Conservation (phyloP, 2,888 invertebrate species). For the Pristionchus japonicus region DNA sequence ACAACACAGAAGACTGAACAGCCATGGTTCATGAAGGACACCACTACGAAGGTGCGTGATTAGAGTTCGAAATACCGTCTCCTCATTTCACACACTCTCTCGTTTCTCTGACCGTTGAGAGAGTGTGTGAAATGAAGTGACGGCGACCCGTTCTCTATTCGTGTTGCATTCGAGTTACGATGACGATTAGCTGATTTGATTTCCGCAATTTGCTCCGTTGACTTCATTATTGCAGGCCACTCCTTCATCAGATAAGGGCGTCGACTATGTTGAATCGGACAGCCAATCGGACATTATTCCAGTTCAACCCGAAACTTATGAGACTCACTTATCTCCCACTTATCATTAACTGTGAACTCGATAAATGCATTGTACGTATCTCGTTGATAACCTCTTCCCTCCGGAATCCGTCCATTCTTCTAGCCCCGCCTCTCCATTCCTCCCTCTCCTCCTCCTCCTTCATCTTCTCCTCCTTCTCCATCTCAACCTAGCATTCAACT, state of each 20-base stretch:
- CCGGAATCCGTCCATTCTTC: background rate
- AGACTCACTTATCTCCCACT: no score
- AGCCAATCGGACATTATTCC: background rate
- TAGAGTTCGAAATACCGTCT: no score
- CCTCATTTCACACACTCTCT: no score
- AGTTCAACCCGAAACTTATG: background rate
- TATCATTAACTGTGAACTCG: background rate
- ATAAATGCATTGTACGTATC: background rate
- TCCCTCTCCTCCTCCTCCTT: background rate
- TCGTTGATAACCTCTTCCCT: background rate
- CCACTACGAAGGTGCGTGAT: background rate
- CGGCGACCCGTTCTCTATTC: no score
- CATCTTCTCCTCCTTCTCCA: background rate
- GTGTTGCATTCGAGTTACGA: background rate
- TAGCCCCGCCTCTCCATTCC: background rate
- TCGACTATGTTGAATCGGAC: constrained; percentile 30
- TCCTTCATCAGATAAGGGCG: background rate
- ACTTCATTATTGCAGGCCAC: background rate
- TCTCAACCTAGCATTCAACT: constrained; percentile 20
- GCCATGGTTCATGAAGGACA: constrained; percentile 13
- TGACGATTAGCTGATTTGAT: background rate
- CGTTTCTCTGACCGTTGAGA: no score
- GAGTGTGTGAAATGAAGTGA: no score
- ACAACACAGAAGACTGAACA: background rate
- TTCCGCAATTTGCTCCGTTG: background rate